These are phyloP conservation scores for Phthorimaea operculella DNA, from an alignment of 1,140 invertebrate genomes.

Conservation along the genomic window DNA sequence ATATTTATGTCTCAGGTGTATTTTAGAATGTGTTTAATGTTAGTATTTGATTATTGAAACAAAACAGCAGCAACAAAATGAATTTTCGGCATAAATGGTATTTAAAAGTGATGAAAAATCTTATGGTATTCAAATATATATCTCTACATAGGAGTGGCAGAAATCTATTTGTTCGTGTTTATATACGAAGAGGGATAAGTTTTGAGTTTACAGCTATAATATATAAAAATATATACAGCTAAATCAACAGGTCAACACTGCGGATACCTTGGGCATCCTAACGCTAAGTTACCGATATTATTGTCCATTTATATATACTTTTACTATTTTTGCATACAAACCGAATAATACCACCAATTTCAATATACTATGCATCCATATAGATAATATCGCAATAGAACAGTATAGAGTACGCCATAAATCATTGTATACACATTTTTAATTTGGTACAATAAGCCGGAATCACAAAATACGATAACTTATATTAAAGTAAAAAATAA, in stretches of 20 bases:
- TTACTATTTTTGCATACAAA: constrained; percentile 62
- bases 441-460: constrained; percentile 4
- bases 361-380: constrained; percentile 56
- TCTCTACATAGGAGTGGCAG: constrained; percentile 29
- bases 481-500: constrained; percentile 10
- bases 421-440: constrained; percentile 2
- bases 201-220: constrained; percentile 56
- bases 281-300: constrained; percentile 59
- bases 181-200: constrained; percentile 49
- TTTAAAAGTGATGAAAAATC: constrained; percentile 2
- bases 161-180: constrained; percentile 32
- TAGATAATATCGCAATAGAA: constrained; percentile 41
- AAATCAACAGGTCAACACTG: constrained; percentile 57
- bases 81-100: neutral
- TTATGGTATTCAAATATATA: constrained; percentile 1
- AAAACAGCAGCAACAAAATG: neutral
- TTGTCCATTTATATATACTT: constrained; percentile 54
- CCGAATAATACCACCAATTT: constrained; percentile 53
- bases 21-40: too few relatives aligned
- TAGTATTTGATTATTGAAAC: too few relatives aligned
- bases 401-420: constrained; percentile 21
- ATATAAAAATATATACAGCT: constrained; percentile 35
- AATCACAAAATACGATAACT: neutral
- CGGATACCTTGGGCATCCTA: constrained; percentile 64
- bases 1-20: too few relatives aligned